Conservation (phyloP, 2,888 invertebrate species). For the Agrenia bidenticulata region DNA sequence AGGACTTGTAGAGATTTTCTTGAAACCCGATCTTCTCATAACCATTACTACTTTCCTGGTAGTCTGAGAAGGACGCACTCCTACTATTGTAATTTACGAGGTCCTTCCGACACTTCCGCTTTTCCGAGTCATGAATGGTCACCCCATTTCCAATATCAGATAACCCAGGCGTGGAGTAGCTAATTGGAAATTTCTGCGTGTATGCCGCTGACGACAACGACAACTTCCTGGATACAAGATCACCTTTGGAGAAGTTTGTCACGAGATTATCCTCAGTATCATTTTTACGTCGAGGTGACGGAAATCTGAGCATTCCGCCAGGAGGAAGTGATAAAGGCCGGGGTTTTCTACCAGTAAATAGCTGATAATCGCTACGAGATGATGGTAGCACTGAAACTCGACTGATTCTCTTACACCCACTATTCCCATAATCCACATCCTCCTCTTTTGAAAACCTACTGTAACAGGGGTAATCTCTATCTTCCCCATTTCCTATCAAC, state of each 20-base stretch:
- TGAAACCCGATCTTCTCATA: neutral
- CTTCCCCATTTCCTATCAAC: neutral
- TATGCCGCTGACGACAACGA: slow-evolving; percentile 38
- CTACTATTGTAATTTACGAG: slow-evolving; percentile 8
- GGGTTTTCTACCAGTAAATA: slow-evolving; percentile 49
- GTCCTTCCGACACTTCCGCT: neutral
- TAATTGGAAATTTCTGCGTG: slow-evolving; percentile 50
- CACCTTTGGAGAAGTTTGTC: neutral
- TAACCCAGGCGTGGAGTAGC: slow-evolving; percentile 45
- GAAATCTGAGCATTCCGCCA: slow-evolving; percentile 24
- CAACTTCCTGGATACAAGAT: slow-evolving; percentile 22
- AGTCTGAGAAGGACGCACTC: neutral
- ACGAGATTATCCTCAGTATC: slow-evolving; percentile 2
- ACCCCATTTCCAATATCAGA: neutral
- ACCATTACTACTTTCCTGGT: neutral
- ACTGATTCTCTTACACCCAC: neutral
- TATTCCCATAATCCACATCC: neutral
- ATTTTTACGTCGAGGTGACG: slow-evolving; percentile 17
- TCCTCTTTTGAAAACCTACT: neutral
- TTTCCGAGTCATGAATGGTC: neutral
- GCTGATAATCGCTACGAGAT: slow-evolving; percentile 47
- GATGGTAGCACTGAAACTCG: slow-evolving; percentile 27
- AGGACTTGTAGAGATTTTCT: slow-evolving; percentile 39
- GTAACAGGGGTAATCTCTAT: neutral
- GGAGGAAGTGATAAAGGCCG: slow-evolving; percentile 48